Evolutionary conservation across 2,888 invertebrate species (phyloP), one percentile per base, ranked within the genome.

Genomic region (Griposia aprilina): DNA sequence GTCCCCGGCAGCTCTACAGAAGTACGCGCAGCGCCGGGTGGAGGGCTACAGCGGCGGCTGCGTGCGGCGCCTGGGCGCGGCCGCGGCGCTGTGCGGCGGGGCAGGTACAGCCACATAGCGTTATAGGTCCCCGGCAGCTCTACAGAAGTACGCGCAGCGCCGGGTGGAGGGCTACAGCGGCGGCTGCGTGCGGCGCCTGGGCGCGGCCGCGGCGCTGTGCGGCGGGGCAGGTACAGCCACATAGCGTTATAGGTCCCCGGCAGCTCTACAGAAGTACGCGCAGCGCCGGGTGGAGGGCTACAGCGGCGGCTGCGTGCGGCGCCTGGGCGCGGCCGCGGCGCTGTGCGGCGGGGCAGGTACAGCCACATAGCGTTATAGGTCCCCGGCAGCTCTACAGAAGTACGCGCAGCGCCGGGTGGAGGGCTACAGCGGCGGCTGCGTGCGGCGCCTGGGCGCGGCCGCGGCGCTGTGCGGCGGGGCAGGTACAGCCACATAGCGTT

Each of bases 251-350:
- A 45, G 41, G 45, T 45, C 30, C 8, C 30, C 10, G 6, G 0
- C 74, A 93, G 93, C 92, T 0, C 76, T 93, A 5, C 84, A 89
- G 72, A 89, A 90, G 80, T 91, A 91, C 85, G 87, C 87, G 17
- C 0, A 60, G 6, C 86, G 85, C 0, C 3, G 0, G 74, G 90
- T 92, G 65, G 71, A 71, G 1, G 85, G 91, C 70, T 98, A 98
- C 92, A 98, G 98, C 89, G 98, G 98, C 11, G 98, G 98, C 0
- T 97, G 98, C 88, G 97, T 98, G 55, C 97, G 98, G 83, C 97
- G 98, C 66, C 89, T 93, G 63, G 90, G 90, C 6, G 87, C 91
- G 1, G 92, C 90, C 5, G 88, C 87, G 0, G 91, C 92, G 59
- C 83, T 93, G 76, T 83, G 85, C 57, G 77, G 82, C 3, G 98